Evolutionary conservation across 1,140 invertebrate genomes (phyloP), one percentile per base, ranked within the genome.

Genomic region (Drosophila takahashii): DNA sequence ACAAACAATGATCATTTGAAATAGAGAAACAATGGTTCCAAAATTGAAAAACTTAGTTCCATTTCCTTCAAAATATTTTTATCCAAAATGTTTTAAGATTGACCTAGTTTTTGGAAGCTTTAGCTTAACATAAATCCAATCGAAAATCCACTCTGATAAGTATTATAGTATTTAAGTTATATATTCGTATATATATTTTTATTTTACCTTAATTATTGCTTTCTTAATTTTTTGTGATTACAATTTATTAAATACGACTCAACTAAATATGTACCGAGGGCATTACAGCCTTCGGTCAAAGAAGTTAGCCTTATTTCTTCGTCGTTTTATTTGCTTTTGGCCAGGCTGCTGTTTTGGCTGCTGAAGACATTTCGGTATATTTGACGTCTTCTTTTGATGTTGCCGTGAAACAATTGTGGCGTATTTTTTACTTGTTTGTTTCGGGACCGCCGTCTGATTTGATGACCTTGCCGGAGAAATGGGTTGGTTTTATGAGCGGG

Each of bases 351-450:
- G 32, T 26, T 57, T 45, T 45, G 59, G 74, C 78, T 86, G 74
- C 52, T 71, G 10, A 78, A 81, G 78, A 62, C 67, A 81, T 81
- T 76, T 70, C 51, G 37, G n/a, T 57, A 45, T 52, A 51, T 75
- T 80, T 73, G 77, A 64, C 71, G 76, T 80, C 58, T 69, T 66
- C 80, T 85, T 77, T 73, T 77, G 77, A 75, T 70, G 81, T 78
- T 60, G 51, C 60, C 54, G 74, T 65, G 48, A 78, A 76, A 81
- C 78, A 81, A 77, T 81, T 81, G 78, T 45, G 60, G 77, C 61
- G 53, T 41, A 45, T 53, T 65, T 51, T 15, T 51, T 36, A 34
- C 5, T 44, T 51, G 44, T 70, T 71, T 58, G 65, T 29, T 58
- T 66, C 52, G 37, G 52, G 66, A 44, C 22, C 22, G 37, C 22